phyloP scores from a whole-genome alignment of 2,797 vertebrate species.

The Melanitta fusca region DNA sequence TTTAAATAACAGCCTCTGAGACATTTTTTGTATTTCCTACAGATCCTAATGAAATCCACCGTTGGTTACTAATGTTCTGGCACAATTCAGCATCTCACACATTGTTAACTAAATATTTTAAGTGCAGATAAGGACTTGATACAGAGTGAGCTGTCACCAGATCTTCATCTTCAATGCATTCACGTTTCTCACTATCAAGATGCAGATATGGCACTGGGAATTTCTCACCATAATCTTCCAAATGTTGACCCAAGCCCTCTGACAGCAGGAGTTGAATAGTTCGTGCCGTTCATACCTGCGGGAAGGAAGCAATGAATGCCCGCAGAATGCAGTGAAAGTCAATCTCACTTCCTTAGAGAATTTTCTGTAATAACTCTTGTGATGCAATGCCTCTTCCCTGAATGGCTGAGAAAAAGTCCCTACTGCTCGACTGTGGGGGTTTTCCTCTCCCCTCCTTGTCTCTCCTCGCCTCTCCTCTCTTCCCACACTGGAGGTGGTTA shows the following conservation, averaged over 20 bases:
- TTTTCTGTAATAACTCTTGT: background rate
- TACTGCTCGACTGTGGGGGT: background rate
- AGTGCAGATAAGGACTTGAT: background rate
- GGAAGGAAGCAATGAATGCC: background rate
- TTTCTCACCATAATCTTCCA: background rate
- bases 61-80: background rate
- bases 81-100: background rate
- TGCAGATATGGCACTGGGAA: background rate
- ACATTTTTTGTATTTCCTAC: background rate
- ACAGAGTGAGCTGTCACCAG: background rate
- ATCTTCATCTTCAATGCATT: background rate
- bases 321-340: background rate
- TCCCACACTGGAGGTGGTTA: background rate
- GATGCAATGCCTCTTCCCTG: background rate
- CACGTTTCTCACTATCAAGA: background rate
- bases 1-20: background rate
- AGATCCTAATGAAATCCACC: background rate
- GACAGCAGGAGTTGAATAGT: background rate
- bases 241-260: background rate
- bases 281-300: background rate
- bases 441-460: background rate
- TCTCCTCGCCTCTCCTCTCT: background rate
- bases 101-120: background rate
- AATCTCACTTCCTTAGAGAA: slow-evolving; percentile 9
- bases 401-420: background rate